Percentiles rank a stretch among this genome's conserved stretches.
Evolutionary conservation across 1,140 invertebrate genomes (phyloP).

Genomic region (Orussus abietinus): DNA sequence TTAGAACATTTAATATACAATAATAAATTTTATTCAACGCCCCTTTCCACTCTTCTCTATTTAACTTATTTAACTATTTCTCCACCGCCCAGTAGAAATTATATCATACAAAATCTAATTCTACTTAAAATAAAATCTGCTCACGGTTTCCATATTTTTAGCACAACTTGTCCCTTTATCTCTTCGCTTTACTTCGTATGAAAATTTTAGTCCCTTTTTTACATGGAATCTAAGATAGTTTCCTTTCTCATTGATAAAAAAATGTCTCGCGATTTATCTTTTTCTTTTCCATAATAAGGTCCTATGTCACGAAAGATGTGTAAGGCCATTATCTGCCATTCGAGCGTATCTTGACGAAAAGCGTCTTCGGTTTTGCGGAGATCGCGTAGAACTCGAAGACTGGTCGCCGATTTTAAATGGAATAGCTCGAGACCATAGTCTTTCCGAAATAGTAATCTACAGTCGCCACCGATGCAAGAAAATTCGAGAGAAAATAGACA

Average conservation of each 20-base stretch:
- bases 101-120: too few relatives aligned
- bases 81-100: too few relatives aligned
- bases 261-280: too few relatives aligned
- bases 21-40: neutral
- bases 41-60: neutral
- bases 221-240: neutral
- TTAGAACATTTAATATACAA: neutral
- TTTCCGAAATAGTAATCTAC: constrained; percentile 22
- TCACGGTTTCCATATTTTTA: neutral
- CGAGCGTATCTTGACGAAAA: constrained; percentile 17
- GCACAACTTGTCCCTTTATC: neutral
- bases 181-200: neutral
- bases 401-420: constrained; percentile 23
- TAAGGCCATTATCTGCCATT: constrained; percentile 16
- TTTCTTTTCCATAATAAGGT: constrained; percentile 14
- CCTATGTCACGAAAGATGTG: constrained; percentile 16
- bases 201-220: neutral
- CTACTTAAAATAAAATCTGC: too few relatives aligned
- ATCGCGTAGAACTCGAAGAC: constrained; percentile 19
- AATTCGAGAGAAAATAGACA: constrained; percentile 22
- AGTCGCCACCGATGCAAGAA: constrained; percentile 17
- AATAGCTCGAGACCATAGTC: constrained; percentile 21
- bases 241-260: neutral
- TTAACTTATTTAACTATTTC: too few relatives aligned
- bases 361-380: constrained; percentile 24